These are phyloP conservation scores for Lepidocolaptes lacrymiger DNA, from an alignment of 2,797 vertebrate genomes.

Conservation along the genomic window DNA sequence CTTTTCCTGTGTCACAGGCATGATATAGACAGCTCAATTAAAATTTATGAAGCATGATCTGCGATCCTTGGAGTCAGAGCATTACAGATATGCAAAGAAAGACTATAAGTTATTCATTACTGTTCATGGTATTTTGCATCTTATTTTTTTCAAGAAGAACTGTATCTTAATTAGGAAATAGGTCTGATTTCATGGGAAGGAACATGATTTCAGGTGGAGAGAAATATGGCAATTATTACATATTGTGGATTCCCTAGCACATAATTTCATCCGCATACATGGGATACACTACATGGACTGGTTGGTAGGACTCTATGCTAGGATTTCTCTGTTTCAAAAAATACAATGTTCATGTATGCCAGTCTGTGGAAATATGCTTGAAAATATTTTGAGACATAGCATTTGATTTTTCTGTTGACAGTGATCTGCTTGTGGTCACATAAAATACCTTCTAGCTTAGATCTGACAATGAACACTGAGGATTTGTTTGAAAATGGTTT, in stretches of 20 bases:
- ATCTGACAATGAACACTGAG: conserved; percentile 29
- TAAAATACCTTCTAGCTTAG: conserved; percentile 44
- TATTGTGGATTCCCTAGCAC: not conserved
- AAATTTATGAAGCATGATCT: conserved; percentile 45
- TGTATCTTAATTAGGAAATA: not conserved
- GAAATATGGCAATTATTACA: not conserved
- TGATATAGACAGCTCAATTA: conserved; percentile 39
- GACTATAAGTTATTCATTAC: not conserved
- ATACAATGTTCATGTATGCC: not conserved
- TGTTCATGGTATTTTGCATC: not conserved
- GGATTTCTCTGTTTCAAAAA: not conserved
- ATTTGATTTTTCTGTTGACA: conserved; percentile 1
- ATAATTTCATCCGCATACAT: not conserved
- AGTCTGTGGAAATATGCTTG: not conserved
- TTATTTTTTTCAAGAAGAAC: not conserved
- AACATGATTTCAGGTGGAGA: not conserved
- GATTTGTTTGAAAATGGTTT: conserved; percentile 2
- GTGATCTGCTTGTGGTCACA: not conserved
- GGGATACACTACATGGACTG: not conserved
- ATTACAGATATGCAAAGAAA: conserved; percentile 27
- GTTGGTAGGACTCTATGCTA: not conserved
- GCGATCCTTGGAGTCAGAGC: not conserved
- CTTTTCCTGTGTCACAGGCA: not conserved
- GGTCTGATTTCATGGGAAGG: not conserved
- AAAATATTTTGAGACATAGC: conserved; percentile 12